Conservation (phyloP, 2,888 invertebrate species). For the Noctuana brunneofusca region DNA sequence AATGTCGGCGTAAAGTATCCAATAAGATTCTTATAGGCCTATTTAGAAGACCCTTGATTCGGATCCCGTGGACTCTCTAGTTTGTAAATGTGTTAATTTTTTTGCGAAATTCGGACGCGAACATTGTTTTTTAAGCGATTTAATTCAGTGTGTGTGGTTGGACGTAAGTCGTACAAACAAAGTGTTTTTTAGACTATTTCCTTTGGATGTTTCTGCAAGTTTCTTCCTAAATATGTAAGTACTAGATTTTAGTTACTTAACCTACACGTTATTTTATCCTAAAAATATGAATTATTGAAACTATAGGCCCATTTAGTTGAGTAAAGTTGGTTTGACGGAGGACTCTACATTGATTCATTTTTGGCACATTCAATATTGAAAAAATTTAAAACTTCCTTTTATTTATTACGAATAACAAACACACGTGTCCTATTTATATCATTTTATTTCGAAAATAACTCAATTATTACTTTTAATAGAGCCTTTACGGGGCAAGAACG, state of each 20-base stretch:
- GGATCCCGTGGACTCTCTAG: conserved; percentile 44
- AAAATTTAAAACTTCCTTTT: not conserved
- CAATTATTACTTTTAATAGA: conserved; percentile 18
- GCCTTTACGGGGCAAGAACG: not conserved
- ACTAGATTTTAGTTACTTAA: conserved; percentile 43
- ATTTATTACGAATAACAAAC: conserved; percentile 11
- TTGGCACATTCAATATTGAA: not conserved
- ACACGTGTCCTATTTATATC: not conserved
- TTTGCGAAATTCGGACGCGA: conserved; percentile 43
- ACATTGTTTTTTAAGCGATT: conserved; percentile 51
- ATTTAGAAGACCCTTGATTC: conserved; percentile 57
- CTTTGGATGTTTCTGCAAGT: conserved; percentile 47
- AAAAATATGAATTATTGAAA: conserved; percentile 16
- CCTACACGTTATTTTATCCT: conserved; percentile 28
- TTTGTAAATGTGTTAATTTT: conserved; percentile 54
- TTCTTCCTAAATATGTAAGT: conserved; percentile 56
- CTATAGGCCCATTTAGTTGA: conserved; percentile 32
- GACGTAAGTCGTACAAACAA: conserved; percentile 36
- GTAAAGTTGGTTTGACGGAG: not conserved
- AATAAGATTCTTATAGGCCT: conserved; percentile 81
- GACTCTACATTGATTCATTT: not conserved
- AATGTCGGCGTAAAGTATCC: conserved; percentile 51
- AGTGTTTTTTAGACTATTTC: conserved; percentile 30
- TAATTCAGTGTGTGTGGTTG: conserved; percentile 56
- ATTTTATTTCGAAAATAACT: conserved; percentile 22